phyloP scores from a whole-genome alignment of 2,888 invertebrate genomes.

The Ichneumon xanthorius region DNA sequence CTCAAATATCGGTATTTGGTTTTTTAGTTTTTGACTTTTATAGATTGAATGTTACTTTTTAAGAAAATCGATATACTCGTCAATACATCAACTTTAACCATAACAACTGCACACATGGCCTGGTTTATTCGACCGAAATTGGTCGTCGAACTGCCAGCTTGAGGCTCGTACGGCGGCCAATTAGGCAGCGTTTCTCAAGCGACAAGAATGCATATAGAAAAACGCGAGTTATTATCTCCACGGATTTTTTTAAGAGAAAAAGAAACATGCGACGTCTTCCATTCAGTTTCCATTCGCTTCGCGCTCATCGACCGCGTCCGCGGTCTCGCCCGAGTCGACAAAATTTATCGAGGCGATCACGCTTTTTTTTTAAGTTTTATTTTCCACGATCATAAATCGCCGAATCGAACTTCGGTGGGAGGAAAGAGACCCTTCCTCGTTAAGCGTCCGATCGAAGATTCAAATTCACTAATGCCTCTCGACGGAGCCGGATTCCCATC shows the following conservation, averaged over 20 bases:
- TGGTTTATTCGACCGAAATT: too few relatives aligned
- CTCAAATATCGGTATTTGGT: not conserved
- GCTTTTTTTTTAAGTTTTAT: not conserved
- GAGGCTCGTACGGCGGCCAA: too few relatives aligned
- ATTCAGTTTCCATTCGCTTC: not conserved
- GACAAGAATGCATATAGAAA: not conserved
- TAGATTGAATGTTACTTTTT: not conserved
- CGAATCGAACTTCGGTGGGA: not conserved
- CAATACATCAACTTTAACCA: too few relatives aligned
- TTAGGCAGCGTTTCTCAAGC: too few relatives aligned
- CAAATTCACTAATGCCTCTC: slow-evolving; percentile 9
- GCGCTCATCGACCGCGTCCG: not conserved
- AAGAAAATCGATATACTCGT: not conserved
- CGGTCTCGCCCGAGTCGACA: not conserved
- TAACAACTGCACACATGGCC: too few relatives aligned
- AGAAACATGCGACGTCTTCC: not conserved
- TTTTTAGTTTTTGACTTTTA: not conserved
- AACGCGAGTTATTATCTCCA: not conserved
- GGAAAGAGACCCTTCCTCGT: not conserved
- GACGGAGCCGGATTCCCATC: not conserved
- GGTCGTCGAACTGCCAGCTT: too few relatives aligned
- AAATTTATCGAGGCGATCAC: not conserved
- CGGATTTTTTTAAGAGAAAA: too few relatives aligned
- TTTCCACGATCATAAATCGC: not conserved
- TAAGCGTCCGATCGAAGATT: not conserved